Conservation (phyloP, 2,797 vertebrate genomes). For the Acanthopagrus latus region DNA sequence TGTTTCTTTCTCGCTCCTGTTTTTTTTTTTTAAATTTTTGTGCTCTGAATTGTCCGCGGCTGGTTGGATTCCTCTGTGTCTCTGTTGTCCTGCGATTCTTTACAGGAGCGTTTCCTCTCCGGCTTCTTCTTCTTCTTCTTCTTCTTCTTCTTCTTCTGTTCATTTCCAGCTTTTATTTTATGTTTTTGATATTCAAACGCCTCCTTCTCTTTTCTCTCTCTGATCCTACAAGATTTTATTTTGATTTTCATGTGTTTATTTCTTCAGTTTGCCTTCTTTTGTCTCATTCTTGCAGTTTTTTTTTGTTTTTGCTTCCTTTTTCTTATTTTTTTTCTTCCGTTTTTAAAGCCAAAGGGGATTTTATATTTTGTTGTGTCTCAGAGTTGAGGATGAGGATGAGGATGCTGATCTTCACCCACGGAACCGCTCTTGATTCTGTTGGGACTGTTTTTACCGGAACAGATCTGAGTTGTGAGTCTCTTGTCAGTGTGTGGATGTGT, state of each 20-base stretch:
- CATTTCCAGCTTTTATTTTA: constrained; percentile 7
- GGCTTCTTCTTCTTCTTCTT: too few species aligned
- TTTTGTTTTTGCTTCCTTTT: neutral
- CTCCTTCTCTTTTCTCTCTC: constrained; percentile 4
- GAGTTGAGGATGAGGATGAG: constrained; percentile 23
- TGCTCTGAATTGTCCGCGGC: constrained; percentile 7
- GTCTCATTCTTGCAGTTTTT: neutral
- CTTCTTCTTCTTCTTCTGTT: constrained; percentile 22
- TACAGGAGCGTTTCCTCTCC: constrained; percentile 32
- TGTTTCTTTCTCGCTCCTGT: neutral
- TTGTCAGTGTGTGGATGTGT: neutral
- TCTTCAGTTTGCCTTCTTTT: constrained; percentile 6
- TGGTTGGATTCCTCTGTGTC: constrained; percentile 32
- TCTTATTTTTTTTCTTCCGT: neutral
- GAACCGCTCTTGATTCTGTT: constrained; percentile 15
- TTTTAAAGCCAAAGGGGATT: constrained; percentile 10
- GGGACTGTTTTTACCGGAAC: constrained; percentile 5
- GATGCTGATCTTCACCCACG: constrained; percentile 5
- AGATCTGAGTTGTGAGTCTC: constrained; percentile 21
- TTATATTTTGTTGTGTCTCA: neutral
- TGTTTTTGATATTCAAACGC: neutral
- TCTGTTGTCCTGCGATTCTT: constrained; percentile 25
- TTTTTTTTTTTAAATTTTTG: neutral
- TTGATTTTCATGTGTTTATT: constrained; percentile 27
- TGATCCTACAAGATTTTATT: constrained; percentile 3